Evolutionary conservation across 2,113 vertebrate species (phyloP).

Genomic region (Ammodytes dubius): DNA sequence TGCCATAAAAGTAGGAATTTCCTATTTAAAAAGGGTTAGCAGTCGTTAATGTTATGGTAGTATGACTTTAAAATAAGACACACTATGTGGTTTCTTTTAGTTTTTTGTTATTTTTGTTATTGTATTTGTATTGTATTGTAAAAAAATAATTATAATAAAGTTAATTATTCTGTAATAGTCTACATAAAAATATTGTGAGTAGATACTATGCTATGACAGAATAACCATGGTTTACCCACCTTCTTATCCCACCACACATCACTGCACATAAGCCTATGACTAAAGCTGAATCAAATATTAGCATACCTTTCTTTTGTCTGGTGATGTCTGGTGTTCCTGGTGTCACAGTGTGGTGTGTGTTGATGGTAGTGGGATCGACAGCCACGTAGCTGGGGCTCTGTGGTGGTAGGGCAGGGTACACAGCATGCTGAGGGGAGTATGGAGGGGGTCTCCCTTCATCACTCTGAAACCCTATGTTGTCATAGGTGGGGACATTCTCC

Average conservation of each 20-base stretch:
- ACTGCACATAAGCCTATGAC: neutral
- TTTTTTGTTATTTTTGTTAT: too few relatives aligned
- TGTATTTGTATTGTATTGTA: too few relatives aligned
- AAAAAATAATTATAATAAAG: neutral
- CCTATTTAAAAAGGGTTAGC: too few relatives aligned
- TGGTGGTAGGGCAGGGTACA: conserved; percentile 38
- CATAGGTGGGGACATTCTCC: conserved; percentile 40
- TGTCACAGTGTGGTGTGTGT: conserved; percentile 59
- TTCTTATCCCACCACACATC: neutral
- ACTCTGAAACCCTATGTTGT: conserved; percentile 72
- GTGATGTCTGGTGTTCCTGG: neutral
- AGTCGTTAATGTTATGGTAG: too few relatives aligned
- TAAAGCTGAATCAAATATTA: neutral
- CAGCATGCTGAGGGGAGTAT: neutral
- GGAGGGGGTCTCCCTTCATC: conserved; percentile 55
- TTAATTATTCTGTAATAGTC: neutral
- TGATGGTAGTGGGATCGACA: conserved; percentile 40
- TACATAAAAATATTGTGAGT: neutral
- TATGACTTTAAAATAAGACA: too few relatives aligned
- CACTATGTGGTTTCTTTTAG: too few relatives aligned
- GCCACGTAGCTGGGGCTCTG: conserved; percentile 27
- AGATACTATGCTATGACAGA: neutral
- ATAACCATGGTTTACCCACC: neutral
- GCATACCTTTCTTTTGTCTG: conserved; percentile 47
- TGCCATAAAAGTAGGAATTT: too few relatives aligned